Base-by-base conservation (phyloP, 2,113 vertebrate genomes). In the Hippocampus comes region DNA sequence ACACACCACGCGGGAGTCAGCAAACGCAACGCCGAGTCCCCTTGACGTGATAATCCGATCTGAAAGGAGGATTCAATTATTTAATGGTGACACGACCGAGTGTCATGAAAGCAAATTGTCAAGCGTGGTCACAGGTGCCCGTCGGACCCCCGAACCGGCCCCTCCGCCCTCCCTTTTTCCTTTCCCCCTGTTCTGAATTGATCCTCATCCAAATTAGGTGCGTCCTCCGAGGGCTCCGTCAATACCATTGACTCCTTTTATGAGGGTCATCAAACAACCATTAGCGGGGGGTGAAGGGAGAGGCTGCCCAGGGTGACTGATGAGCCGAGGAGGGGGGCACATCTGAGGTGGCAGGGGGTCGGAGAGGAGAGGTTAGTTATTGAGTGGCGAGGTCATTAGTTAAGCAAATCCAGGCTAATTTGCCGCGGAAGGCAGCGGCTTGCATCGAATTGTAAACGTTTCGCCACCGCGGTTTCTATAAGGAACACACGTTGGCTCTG, bases 221-320 rank as follows among this genome's bases (percentile, higher is more conserved):
- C 80, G 89, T 94, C 91, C 91, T 93, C 91, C 94, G 93, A 94
- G 92, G 92, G 88, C 86, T 88, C 81, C 90, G 81, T 97, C 95
- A 93, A 98, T 96, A 94, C 94, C 34, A 98, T 96, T 95, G 95
- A 97, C 95, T 94, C 90, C 91, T 94, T 94, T 96, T 96, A 96
- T 95, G 94, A 97, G 94, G 90, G 89, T 92, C 94, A 96, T 97
- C 94, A 95, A 94, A 95, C 93, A 95, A 90, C 94, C 94, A 96
- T 97, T 95, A 95, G 59, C 93, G 92, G 56, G 57, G 14, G 27
- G 57, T 60, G 15, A 30, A 23, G 91, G 90, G 92, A 93, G 92
- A 93, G 93, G 89, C 90, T 92, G 92, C 91, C 89, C 91, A 90
- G 89, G 91, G 94, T 94, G 94, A 94, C 91, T 94, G 93, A 94